phyloP scores from a whole-genome alignment of 2,888 invertebrate species.

The Drosophila sordidula region DNA sequence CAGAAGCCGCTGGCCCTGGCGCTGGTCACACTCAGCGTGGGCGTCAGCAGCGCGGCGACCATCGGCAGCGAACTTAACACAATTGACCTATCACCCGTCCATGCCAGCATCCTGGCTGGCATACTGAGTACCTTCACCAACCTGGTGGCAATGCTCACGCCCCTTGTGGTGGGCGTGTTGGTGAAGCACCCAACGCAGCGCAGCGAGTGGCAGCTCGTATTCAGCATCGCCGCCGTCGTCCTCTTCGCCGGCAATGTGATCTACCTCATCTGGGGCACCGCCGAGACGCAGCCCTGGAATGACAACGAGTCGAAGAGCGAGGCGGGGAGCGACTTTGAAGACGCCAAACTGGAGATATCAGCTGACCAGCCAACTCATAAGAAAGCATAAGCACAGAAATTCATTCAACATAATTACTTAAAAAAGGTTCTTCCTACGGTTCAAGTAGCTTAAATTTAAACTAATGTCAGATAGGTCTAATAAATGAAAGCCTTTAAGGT shows the following conservation, averaged over 20 bases:
- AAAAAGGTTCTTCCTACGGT: slow-evolving; percentile 2
- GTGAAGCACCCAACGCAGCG: slow-evolving; percentile 85
- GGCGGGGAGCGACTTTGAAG: slow-evolving; percentile 37
- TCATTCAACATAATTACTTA: slow-evolving; percentile 6
- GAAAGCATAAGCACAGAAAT: background rate
- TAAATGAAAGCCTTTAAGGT: slow-evolving; percentile 7
- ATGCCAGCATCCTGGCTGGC: slow-evolving; percentile 88
- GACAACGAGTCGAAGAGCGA: slow-evolving; percentile 83
- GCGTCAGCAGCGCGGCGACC: slow-evolving; percentile 80
- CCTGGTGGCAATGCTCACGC: slow-evolving; percentile 87
- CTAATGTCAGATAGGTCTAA: slow-evolving; percentile 11
- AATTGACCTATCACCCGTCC: slow-evolving; percentile 89
- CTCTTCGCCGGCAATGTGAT: slow-evolving; percentile 89
- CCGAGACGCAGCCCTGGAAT: slow-evolving; percentile 88
- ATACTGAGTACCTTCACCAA: slow-evolving; percentile 88
- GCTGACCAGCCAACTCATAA: background rate
- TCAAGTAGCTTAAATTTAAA: slow-evolving; percentile 5
- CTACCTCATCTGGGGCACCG: slow-evolving; percentile 89
- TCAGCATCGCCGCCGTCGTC: slow-evolving; percentile 88
- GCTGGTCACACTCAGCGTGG: slow-evolving; percentile 86
- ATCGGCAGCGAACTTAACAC: slow-evolving; percentile 86
- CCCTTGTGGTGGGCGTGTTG: slow-evolving; percentile 87
- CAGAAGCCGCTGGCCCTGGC: slow-evolving; percentile 85
- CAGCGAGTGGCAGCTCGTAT: slow-evolving; percentile 90
- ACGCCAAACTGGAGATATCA: slow-evolving; percentile 47